Percentiles rank a stretch among this genome's conserved stretches.
These are phyloP conservation scores for Nipponacmea schrenckii DNA, from an alignment of 2,888 invertebrate species.

Conservation along the genomic window DNA sequence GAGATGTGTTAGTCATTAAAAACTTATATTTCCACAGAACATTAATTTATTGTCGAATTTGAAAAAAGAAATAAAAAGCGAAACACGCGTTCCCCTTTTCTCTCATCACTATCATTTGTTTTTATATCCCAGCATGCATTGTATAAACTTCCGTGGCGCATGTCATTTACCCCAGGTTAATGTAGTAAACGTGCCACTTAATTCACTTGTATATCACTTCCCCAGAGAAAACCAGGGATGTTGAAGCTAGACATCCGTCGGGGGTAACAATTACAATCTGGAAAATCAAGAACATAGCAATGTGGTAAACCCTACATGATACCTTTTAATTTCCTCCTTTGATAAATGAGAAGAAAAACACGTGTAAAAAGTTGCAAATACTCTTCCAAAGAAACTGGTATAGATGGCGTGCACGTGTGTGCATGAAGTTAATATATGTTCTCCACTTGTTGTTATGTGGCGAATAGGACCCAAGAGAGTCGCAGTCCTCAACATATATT, in stretches of 20 bases:
- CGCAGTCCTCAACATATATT: not conserved
- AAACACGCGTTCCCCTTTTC: not conserved
- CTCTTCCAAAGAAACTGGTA: not conserved
- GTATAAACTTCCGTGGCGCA: slow-evolving; percentile 8
- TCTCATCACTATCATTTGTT: not conserved
- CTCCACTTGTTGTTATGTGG: slow-evolving; percentile 5
- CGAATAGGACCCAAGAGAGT: not conserved
- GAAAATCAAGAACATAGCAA: slow-evolving; percentile 1
- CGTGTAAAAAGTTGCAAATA: not conserved
- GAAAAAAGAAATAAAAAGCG: not conserved
- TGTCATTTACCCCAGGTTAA: slow-evolving; percentile 5
- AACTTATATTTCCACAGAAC: too few relatives aligned
- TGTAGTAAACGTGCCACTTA: not conserved
- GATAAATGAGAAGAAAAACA: slow-evolving; percentile 8
- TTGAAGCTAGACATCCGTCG: not conserved
- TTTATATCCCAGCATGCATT: slow-evolving; percentile 1
- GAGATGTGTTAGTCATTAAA: too few relatives aligned
- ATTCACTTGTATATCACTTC: not conserved
- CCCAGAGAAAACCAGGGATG: not conserved
- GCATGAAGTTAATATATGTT: not conserved
- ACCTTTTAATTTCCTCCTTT: not conserved
- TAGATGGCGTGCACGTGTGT: slow-evolving; percentile 3
- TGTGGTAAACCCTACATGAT: not conserved
- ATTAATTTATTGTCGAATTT: too few relatives aligned
- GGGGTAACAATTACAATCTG: slow-evolving; percentile 4